These are phyloP conservation scores for Chloroclysta siterata DNA, from an alignment of 2,888 invertebrate genomes.

Conservation along the genomic window DNA sequence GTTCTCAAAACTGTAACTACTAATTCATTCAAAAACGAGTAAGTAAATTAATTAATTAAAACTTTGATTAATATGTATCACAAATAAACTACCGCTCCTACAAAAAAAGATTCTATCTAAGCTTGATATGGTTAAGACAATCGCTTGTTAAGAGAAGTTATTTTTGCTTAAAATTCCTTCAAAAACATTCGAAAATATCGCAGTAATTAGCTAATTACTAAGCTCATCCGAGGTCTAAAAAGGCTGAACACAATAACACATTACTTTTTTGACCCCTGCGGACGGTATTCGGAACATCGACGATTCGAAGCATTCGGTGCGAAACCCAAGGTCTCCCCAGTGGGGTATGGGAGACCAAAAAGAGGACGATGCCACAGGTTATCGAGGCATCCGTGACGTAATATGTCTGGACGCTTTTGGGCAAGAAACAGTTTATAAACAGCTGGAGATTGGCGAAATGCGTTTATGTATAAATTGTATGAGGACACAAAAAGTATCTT, in stretches of 20 bases:
- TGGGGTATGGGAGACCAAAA: constrained; percentile 68
- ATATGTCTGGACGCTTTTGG: constrained; percentile 65
- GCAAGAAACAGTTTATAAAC: constrained; percentile 54
- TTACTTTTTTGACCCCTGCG: constrained; percentile 37
- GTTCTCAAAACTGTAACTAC: too few species aligned
- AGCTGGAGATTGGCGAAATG: constrained; percentile 53
- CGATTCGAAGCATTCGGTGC: constrained; percentile 52
- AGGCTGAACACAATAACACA: constrained; percentile 53
- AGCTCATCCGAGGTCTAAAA: constrained; percentile 31
- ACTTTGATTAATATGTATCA: not conserved
- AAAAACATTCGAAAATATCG: constrained; percentile 30
- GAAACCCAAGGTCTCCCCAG: constrained; percentile 68
- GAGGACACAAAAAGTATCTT: constrained; percentile 26
- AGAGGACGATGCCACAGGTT: constrained; percentile 47
- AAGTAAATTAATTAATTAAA: constrained; percentile 9
- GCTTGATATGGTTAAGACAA: constrained; percentile 16
- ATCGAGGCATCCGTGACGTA: constrained; percentile 63
- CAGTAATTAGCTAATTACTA: constrained; percentile 40
- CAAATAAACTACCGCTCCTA: not conserved
- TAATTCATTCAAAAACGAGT: too few species aligned
- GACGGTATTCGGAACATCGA: constrained; percentile 58
- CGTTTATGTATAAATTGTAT: constrained; percentile 45
- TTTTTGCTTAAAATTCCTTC: constrained; percentile 20
- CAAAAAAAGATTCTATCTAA: constrained; percentile 9
- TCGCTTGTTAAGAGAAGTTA: constrained; percentile 14